Evolutionary conservation across 2,888 invertebrate genomes (phyloP), one percentile per base, ranked within the genome.

Genomic region (Drosophila stalkeri): DNA sequence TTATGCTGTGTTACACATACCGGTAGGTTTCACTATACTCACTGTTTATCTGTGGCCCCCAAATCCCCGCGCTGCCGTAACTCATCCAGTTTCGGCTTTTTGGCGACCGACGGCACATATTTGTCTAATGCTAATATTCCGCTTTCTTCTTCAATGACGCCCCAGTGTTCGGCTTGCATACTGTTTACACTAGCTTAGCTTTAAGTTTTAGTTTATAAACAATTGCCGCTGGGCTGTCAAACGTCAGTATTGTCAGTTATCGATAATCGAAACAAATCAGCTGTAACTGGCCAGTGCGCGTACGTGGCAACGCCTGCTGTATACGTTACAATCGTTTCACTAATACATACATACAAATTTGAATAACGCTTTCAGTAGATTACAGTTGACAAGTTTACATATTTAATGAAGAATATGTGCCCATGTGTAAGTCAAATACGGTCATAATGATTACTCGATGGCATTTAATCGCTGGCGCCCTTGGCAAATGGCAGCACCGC

Each of bases 41-140:
- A 90, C 90, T 72, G 80, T 18, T 76, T 86, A n/a, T 80, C 80
- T 23, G 41, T n/a, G 23, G 80, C 66, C 9, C 75, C 35, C 1
- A 69, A 62, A 1, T 75, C 74, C 14, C 71, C 81, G 56, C 72
- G 79, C 23, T 79, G 81, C 3, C 70, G 73, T 35, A 90, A 72
- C 66, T 91, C 91, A 8, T 91, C 86, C n/a, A 91, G 72, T 51
- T 91, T 91, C 11, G 72, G 65, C 16, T 80, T 82, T 46, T 91
- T 91, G n/a, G 80, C 82, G 11, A 64, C 59, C 4, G 85, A 76
- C 2, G 87, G 73, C 44, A 91, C 81, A 35, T 66, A 80, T 52
- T 76, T 86, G 23, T 85, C 81, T 2, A 54, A 20, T 7, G 66
- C 41, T 2, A 72, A 43, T 4, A 37, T 41, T 14, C 20, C 52